phyloP scores from a whole-genome alignment of 2,797 vertebrate species.

The Pseudopleuronectes americanus region DNA sequence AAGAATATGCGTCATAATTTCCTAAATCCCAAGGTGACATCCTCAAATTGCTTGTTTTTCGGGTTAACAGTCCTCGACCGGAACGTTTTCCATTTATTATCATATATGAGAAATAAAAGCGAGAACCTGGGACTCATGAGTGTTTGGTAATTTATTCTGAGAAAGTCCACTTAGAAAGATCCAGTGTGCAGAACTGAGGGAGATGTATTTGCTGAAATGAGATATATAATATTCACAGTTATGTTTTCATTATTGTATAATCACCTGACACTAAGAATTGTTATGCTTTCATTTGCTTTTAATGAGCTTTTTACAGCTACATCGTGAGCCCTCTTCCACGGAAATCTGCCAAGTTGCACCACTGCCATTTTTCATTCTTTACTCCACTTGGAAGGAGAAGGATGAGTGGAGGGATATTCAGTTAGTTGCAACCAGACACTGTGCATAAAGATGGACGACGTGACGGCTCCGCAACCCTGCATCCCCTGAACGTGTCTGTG shows the following conservation, averaged over 20 bases:
- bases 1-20: neutral
- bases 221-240: neutral
- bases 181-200: neutral
- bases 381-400: neutral
- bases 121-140: neutral
- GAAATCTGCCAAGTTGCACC: neutral
- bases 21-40: neutral
- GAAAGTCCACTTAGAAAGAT: neutral
- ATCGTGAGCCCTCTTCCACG: neutral
- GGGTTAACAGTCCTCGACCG: neutral
- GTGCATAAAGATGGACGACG: too few species aligned
- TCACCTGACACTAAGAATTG: neutral
- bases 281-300: neutral
- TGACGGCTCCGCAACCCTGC: too few species aligned
- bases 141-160: neutral
- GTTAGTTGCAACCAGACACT: too few species aligned
- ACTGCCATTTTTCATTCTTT: too few species aligned
- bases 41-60: conserved; percentile 14
- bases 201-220: neutral
- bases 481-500: too few species aligned
- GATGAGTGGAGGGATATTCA: too few species aligned
- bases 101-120: neutral
- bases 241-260: neutral
- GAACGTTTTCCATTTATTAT: neutral
- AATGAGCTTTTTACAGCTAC: neutral